Base-by-base conservation (phyloP, 2,113 vertebrate genomes). In the Tyrannus savana region DNA sequence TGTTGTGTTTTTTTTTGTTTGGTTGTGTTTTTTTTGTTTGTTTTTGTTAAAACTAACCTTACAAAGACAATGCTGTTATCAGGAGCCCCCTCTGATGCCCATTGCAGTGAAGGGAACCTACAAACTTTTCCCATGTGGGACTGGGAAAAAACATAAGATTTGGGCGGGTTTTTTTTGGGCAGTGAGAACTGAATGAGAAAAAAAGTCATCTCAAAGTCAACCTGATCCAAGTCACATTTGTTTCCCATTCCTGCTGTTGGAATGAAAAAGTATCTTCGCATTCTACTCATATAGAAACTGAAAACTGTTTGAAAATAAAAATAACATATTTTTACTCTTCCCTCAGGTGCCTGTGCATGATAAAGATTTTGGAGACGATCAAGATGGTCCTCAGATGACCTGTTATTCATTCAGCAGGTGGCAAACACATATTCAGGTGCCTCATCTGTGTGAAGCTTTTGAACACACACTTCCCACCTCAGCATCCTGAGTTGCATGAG, bases 401-500 rank as follows among this genome's bases (percentile, higher is more conserved):
- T 42, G 18, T 35, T 59, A 64, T 5, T 55, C 0, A 2, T 68
- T 60, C 37, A 79, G 58, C 2, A 4, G 16, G 14, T 41, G 11
- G 15, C n/a, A 66, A 33, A 74, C 28, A 58, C 12, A 37, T 17
- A 49, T 35, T 44, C 35, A 83, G 19, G 8, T 69, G 27, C 39
- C 39, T 81, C 60, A 25, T 44, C 30, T 31, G 12, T 23, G 28
- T 33, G 17, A 71, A 15, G 24, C 23, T 71, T 71, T 81, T 67
- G 56, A 85, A 46, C 24, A 30, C 62, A 68, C 52, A 21, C 12
- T 79, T 87, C 27, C 30, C 75, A 68, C 30, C 35, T 8, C 30
- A 80, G 31, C 1, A 1, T 13, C 47, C n/a, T 15, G 18, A n/a
- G 22, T 47, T 41, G 41, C 1, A 1, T 0, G 5, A 78, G n/a